Conservation (phyloP, 2,113 vertebrate genomes). For the Chlamydotis undulata region DNA sequence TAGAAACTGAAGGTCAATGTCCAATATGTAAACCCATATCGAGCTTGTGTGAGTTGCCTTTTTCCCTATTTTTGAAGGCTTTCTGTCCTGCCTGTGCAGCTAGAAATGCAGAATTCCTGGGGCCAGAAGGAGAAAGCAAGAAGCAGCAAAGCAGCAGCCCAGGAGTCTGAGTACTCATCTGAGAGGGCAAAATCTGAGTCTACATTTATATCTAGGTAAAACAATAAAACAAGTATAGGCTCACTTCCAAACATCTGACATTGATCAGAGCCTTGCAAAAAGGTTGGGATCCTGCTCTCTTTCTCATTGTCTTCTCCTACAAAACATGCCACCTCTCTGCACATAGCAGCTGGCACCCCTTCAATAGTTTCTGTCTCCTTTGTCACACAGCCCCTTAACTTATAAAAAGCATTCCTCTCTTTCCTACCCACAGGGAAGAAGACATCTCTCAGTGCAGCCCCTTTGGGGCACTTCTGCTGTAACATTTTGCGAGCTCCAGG, state of each 20-base stretch:
- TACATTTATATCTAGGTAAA: neutral
- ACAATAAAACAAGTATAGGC: neutral
- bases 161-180: neutral
- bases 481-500: rapidly evolving
- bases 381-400: neutral
- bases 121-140: neutral
- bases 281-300: neutral
- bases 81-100: neutral
- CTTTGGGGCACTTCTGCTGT: neutral
- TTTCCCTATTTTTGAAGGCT: neutral
- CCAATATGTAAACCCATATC: neutral
- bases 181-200: neutral
- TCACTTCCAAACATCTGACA: neutral
- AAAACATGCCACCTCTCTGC: neutral
- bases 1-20: neutral
- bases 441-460: neutral
- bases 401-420: neutral
- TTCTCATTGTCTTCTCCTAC: neutral
- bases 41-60: neutral
- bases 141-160: neutral
- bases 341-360: neutral
- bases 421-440: neutral
- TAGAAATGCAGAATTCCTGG: neutral
- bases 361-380: neutral
- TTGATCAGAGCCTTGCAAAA: neutral